Conservation (phyloP, 2,113 vertebrate species). For the Pachycephala philippinensis region DNA sequence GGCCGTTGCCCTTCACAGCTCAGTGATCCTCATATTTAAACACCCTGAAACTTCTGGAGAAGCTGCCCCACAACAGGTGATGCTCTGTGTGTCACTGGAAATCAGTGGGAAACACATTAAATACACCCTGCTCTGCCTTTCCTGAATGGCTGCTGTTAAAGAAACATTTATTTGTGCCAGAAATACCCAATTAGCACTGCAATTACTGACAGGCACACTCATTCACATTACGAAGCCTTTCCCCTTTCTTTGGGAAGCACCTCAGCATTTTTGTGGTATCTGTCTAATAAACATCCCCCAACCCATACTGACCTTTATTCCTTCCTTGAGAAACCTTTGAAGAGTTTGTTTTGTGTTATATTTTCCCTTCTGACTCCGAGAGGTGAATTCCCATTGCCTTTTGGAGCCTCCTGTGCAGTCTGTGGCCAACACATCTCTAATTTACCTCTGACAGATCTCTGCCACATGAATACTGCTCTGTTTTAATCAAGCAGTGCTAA, state of each 20-base stretch:
- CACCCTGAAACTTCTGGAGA: not conserved
- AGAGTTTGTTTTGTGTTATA: not conserved
- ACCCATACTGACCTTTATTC: fast-evolving
- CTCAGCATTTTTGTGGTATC: not conserved
- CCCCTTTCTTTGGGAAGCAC: not conserved
- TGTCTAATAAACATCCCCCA: not conserved
- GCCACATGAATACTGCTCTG: not conserved
- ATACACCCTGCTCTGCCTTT: not conserved
- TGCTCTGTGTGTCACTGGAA: fast-evolving
- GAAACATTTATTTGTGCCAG: not conserved
- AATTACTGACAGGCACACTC: not conserved
- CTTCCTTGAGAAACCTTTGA: not conserved
- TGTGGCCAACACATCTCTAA: not conserved
- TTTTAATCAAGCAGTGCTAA: not conserved
- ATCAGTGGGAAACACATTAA: not conserved
- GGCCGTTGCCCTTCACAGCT: not conserved
- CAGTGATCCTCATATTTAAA: not conserved
- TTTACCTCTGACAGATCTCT: not conserved
- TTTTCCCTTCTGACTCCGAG: not conserved
- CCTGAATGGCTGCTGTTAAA: not conserved
- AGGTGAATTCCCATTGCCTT: not conserved
- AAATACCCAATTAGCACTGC: not conserved
- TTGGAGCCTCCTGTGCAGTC: not conserved
- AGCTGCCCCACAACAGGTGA: not conserved
- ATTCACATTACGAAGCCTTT: not conserved